Conservation (phyloP, 2,888 invertebrate genomes). For the Synanthedon formicaeformis region DNA sequence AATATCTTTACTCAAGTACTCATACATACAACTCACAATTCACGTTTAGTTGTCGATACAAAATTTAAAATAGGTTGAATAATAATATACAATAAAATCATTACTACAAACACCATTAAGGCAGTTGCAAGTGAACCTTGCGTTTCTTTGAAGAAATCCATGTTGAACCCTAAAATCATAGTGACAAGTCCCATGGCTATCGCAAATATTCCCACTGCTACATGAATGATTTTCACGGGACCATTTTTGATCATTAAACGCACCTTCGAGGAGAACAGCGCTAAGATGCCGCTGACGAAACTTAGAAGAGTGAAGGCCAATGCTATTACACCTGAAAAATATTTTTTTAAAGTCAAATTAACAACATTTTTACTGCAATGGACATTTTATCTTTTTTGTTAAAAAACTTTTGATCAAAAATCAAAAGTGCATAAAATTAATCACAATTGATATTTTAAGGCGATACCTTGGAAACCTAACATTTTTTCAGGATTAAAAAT, state of each 20-base stretch:
- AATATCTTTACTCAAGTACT: neutral
- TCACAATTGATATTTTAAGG: no score
- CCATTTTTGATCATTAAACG: constrained; percentile 57
- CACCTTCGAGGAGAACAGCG: constrained; percentile 63
- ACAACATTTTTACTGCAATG: neutral
- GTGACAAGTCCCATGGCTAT: constrained; percentile 63
- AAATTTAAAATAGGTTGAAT: constrained; percentile 49
- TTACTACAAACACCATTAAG: constrained; percentile 40
- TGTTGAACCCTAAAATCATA: constrained; percentile 51
- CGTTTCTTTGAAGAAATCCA: constrained; percentile 34
- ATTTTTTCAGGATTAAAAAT: no score
- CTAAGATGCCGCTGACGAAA: constrained; percentile 56
- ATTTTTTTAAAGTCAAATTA: neutral
- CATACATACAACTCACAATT: constrained; percentile 42
- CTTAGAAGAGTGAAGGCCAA: constrained; percentile 54
- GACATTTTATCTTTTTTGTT: no score
- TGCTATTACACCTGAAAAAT: constrained; percentile 60
- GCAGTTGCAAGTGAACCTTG: constrained; percentile 40
- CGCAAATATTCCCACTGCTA: constrained; percentile 62
- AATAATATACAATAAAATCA: constrained; percentile 38
- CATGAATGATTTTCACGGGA: constrained; percentile 60
- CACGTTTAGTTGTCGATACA: constrained; percentile 36
- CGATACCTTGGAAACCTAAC: no score
- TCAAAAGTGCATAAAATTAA: no score
- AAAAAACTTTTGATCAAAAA: no score